Percentiles rank a stretch among this genome's conserved stretches.
Conservation (phyloP, 2,113 vertebrate genomes). For the Nannospalax galili region DNA sequence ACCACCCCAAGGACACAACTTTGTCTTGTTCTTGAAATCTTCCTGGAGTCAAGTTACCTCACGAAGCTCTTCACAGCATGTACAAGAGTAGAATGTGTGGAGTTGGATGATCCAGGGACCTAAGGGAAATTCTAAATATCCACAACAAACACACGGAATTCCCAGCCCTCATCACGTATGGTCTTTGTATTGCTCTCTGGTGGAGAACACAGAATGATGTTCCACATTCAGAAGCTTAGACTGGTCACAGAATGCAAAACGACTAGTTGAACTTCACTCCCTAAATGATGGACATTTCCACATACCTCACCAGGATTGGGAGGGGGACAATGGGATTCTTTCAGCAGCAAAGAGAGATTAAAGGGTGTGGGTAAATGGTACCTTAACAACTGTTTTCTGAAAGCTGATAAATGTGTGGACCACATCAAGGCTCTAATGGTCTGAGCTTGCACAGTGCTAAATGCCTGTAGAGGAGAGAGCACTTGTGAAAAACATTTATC, state of each 20-base stretch:
- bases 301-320: neutral
- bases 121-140: neutral
- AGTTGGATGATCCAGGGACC: neutral
- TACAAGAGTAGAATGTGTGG: neutral
- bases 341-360: neutral
- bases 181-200: neutral
- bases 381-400: constrained; percentile 44
- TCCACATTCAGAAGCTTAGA: neutral
- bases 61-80: neutral
- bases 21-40: neutral
- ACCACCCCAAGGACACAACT: neutral
- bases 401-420: constrained; percentile 8
- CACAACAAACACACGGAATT: neutral
- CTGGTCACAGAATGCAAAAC: neutral
- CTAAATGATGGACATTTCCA: neutral
- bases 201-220: neutral
- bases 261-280: neutral
- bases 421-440: neutral
- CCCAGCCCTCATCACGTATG: neutral
- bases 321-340: neutral
- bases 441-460: neutral
- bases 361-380: constrained; percentile 37
- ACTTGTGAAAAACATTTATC: neutral
- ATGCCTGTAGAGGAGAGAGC: neutral
- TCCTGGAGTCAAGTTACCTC: neutral